These are phyloP conservation scores for Leptinotarsa juncta DNA, from an alignment of 2,888 invertebrate species.

Conservation along the genomic window DNA sequence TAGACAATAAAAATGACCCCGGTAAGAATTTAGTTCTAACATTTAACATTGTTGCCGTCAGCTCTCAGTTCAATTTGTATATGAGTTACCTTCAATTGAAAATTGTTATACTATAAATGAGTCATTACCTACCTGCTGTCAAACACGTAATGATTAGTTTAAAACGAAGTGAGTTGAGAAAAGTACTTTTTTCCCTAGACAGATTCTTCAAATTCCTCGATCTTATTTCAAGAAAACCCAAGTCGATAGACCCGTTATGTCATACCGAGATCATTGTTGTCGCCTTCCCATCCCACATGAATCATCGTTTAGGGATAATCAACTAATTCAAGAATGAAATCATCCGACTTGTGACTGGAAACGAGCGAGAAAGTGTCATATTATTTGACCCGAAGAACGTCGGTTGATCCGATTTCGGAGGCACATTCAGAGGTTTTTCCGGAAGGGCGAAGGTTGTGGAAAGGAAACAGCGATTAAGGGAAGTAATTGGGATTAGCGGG, in stretches of 20 bases:
- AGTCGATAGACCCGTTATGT: background rate
- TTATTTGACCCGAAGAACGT: slow-evolving; percentile 5
- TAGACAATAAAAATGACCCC: no score
- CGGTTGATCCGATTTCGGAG: background rate
- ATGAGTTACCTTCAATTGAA: no score
- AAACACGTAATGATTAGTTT: no score
- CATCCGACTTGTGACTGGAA: slow-evolving; percentile 1
- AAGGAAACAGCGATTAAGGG: slow-evolving; percentile 15
- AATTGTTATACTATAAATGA: no score
- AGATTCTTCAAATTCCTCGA: background rate
- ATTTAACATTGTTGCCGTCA: no score
- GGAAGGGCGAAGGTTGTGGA: slow-evolving; percentile 8
- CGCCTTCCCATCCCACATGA: slow-evolving; percentile 3
- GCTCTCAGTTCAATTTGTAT: no score
- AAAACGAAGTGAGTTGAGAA: no score
- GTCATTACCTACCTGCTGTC: no score
- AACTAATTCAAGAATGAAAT: slow-evolving; percentile 10
- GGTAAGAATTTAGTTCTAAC: no score
- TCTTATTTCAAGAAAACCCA: background rate
- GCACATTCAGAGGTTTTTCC: background rate
- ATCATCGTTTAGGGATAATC: background rate
- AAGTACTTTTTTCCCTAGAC: no score
- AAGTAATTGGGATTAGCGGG: slow-evolving; percentile 14
- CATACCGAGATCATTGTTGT: slow-evolving; percentile 5
- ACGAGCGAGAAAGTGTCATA: background rate